Conservation (phyloP, 2,113 vertebrate genomes). For the Gobius niger region DNA sequence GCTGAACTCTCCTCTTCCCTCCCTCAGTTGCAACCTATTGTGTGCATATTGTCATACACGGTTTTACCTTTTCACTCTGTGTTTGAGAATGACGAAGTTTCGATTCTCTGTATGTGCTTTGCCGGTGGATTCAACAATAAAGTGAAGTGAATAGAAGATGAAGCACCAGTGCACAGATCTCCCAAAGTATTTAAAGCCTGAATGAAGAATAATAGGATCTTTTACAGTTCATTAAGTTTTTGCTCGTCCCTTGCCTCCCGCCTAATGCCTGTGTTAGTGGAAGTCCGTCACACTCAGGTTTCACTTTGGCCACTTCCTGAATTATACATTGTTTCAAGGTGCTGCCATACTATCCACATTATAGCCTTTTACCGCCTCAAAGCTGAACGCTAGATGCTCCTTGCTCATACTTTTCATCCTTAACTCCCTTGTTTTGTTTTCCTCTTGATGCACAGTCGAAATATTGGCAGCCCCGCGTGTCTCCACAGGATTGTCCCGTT, state of each 20-base stretch:
- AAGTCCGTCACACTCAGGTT: slow-evolving; percentile 19
- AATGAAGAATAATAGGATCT: no score
- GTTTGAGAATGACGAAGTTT: no score
- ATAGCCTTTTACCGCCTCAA: not conserved
- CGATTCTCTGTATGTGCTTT: no score
- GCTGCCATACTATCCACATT: not conserved
- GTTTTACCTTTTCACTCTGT: no score
- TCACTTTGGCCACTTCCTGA: slow-evolving; percentile 20
- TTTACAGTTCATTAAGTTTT: no score
- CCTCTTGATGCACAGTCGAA: not conserved
- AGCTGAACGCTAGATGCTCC: not conserved
- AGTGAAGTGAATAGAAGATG: no score
- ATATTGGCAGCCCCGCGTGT: not conserved
- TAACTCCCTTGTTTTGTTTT: not conserved
- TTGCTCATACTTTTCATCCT: not conserved
- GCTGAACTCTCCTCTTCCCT: no score
- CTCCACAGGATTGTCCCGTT: not conserved
- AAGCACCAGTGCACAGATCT: no score
- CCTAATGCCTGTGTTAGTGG: slow-evolving; percentile 4
- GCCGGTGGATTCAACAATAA: no score
- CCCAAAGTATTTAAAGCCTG: no score
- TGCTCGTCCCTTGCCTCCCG: not conserved
- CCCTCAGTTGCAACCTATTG: no score
- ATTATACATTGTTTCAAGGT: slow-evolving; percentile 17
- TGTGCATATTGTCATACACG: no score